Percentiles rank a stretch among this genome's conserved stretches.
Evolutionary conservation across 2,888 invertebrate species (phyloP).

Genomic region (Cheilosia variabilis): DNA sequence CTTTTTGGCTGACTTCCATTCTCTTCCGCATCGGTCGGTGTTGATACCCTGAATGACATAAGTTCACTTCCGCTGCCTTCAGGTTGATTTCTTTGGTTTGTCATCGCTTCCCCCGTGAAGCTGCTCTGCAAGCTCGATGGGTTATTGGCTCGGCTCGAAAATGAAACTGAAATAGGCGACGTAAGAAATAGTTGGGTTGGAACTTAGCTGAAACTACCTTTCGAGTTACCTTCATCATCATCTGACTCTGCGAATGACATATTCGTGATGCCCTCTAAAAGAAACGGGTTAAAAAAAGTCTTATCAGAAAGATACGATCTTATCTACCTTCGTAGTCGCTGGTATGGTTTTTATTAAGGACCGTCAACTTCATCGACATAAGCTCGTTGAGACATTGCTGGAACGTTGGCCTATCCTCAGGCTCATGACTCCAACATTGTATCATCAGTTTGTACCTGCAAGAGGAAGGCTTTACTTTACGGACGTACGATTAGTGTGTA

Average conservation of each 20-base stretch:
- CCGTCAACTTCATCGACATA: slow-evolving; percentile 77
- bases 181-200: neutral
- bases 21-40: slow-evolving; percentile 20
- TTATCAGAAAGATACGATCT: neutral
- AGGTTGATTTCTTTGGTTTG: slow-evolving; percentile 62
- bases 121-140: slow-evolving; percentile 36
- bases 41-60: slow-evolving; percentile 33
- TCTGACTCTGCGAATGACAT: slow-evolving; percentile 50
- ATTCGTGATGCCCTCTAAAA: slow-evolving; percentile 50
- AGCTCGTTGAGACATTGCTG: slow-evolving; percentile 88
- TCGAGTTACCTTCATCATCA: slow-evolving; percentile 50
- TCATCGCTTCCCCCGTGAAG: slow-evolving; percentile 20
- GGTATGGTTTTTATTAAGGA: slow-evolving; percentile 38
- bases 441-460: slow-evolving; percentile 92
- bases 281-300: neutral
- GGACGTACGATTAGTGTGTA: no score
- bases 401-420: slow-evolving; percentile 94
- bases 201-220: slow-evolving; percentile 8
- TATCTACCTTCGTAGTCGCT: slow-evolving; percentile 50
- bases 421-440: slow-evolving; percentile 93
- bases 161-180: slow-evolving; percentile 21
- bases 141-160: slow-evolving; percentile 5
- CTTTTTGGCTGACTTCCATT: slow-evolving; percentile 42
- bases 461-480: slow-evolving; percentile 62
- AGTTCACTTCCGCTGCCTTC: slow-evolving; percentile 50